These are phyloP conservation scores for Luffia ferchaultella DNA, from an alignment of 2,888 invertebrate genomes.

Conservation along the genomic window DNA sequence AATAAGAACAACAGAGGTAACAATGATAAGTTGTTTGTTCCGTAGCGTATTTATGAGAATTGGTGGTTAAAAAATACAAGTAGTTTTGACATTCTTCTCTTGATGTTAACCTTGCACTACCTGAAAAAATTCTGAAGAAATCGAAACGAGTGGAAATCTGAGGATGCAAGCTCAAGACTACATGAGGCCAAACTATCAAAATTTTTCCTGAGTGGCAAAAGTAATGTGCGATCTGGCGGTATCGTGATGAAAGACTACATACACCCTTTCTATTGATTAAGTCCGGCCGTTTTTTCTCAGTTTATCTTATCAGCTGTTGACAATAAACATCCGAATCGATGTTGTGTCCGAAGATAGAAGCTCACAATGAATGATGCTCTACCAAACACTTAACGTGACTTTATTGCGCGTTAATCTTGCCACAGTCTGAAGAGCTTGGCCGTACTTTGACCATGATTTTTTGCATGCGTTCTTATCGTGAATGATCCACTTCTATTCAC, in stretches of 20 bases:
- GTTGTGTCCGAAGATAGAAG: background rate
- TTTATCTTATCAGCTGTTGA: background rate
- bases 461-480: background rate
- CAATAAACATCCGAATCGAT: background rate
- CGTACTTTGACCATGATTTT: background rate
- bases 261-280: background rate
- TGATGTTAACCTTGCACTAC: background rate
- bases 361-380: background rate
- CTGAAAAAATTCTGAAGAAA: background rate
- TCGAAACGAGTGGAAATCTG: background rate
- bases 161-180: background rate
- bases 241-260: background rate
- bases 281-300: background rate
- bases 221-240: background rate
- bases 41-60: background rate
- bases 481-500: background rate
- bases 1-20: background rate
- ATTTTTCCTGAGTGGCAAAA: background rate
- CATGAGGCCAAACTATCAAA: background rate
- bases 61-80: background rate
- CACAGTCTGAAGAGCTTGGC: background rate
- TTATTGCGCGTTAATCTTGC: background rate
- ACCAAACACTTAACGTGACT: background rate
- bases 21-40: background rate
- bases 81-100: background rate